Percentiles rank a stretch among this genome's conserved stretches.
These are phyloP conservation scores for Bombus soroeensis DNA, from an alignment of 1,140 invertebrate genomes.

Conservation along the genomic window DNA sequence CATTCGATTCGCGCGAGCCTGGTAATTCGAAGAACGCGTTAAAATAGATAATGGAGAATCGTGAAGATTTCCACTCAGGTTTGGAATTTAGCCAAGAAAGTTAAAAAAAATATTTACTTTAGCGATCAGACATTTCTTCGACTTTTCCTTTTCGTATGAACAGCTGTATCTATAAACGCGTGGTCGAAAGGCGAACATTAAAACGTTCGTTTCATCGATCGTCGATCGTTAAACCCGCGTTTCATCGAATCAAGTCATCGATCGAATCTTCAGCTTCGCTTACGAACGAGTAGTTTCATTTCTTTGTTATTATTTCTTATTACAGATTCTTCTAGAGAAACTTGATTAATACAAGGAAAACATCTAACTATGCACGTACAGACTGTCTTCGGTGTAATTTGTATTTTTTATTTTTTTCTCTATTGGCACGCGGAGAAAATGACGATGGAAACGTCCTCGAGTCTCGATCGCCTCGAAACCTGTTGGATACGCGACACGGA, in stretches of 20 bases:
- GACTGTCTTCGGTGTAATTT: not conserved
- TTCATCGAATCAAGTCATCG: too few species aligned
- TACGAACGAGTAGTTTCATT: not conserved
- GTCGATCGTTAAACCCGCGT: too few species aligned
- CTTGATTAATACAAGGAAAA: not conserved
- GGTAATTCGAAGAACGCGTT: not conserved
- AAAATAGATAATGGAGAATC: not conserved
- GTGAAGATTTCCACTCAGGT: not conserved
- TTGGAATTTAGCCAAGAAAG: not conserved
- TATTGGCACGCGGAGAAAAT: not conserved
- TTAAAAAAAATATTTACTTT: too few species aligned
- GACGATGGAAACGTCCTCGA: not conserved
- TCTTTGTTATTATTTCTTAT: not conserved
- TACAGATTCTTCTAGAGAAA: not conserved
- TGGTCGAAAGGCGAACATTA: too few species aligned
- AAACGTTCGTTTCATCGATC: too few species aligned
- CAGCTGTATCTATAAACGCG: too few species aligned
- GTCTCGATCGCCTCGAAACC: not conserved
- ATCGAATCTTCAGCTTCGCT: slow-evolving; percentile 5
- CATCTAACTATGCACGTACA: not conserved
- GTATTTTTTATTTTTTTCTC: too few species aligned
- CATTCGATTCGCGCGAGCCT: not conserved
- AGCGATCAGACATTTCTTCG: too few species aligned
- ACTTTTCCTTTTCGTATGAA: too few species aligned
- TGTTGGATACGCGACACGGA: not conserved